Evolutionary conservation across 2,113 vertebrate species (phyloP).

Genomic region (Chlorocebus sabaeus): DNA sequence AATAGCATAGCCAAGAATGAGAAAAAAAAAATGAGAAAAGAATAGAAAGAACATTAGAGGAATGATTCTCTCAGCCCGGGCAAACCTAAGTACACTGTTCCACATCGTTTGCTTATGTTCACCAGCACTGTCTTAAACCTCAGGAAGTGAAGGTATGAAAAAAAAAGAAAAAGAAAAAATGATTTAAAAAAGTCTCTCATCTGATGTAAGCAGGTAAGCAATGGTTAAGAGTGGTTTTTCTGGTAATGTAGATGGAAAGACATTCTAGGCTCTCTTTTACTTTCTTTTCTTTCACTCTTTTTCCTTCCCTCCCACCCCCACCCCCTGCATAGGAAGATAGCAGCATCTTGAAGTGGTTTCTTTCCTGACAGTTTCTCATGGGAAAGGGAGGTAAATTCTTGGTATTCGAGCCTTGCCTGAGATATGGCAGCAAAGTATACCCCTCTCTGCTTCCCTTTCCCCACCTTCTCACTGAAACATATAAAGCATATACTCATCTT

Average conservation of each 20-base stretch:
- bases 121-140: background rate
- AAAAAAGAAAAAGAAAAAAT: background rate
- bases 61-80: background rate
- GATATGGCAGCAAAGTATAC: background rate
- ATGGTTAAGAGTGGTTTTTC: background rate
- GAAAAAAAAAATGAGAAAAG: background rate
- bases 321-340: background rate
- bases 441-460: fast-evolving
- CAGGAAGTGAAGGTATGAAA: background rate
- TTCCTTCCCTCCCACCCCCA: background rate
- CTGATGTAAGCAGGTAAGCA: background rate
- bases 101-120: background rate
- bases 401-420: background rate
- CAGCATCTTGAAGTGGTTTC: background rate
- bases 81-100: background rate
- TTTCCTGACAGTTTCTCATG: background rate
- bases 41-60: background rate
- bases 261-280: background rate
- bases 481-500: background rate
- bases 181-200: background rate
- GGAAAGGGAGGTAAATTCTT: background rate
- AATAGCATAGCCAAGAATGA: background rate
- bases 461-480: background rate
- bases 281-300: background rate
- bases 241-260: background rate